Evolutionary conservation across 2,888 invertebrate species (phyloP), one percentile per base, ranked within the genome.

Genomic region (Drosophila paramelanica): DNA sequence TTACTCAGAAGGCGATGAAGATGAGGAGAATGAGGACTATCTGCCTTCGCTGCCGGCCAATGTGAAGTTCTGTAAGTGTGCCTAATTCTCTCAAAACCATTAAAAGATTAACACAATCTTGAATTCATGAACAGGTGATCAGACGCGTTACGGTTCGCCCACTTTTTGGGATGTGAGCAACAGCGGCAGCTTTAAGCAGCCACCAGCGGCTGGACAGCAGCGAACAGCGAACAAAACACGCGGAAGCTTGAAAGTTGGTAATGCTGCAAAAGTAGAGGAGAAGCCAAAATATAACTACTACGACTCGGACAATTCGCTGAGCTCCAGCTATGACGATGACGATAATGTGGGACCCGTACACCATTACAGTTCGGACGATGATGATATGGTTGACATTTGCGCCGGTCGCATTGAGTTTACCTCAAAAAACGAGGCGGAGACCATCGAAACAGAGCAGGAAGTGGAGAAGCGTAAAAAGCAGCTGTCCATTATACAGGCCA

Each of bases 381-480:
- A 89, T 31, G 83, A 72, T 8, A 93, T 93, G 0, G 92, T 92
- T 79, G 90, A 90, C 27, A 91, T 93, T 0, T 93, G 93, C 41
- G 95, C 96, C 0, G 93, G 97, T 11, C 94, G 95, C 17, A 97
- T 97, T 74, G 96, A 96, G 72, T 97, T 97, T 89, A 96, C 96
- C 81, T 96, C 96, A 0, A 96, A 96, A 25, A 97, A 96, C 91
- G 95, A 96, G 45, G 97, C 97, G 0, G 97, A 97, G 91, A 97
- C 97, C 0, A 94, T 97, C 0, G 97, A 97, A 83, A 92, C 95
- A 5, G 94, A 93, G 59, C 90, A 91, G n/a, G 92, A 93, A 90
- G 81, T 90, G 41, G 81, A 86, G 79, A 93, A 92, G 73, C 85
- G 92, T 1, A 90, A 90, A 85, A 93, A 88, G 60, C 91, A 92